Percentiles rank a stretch among this genome's conserved stretches.
phyloP scores from a whole-genome alignment of 2,113 vertebrate genomes.

The Falco punctatus region DNA sequence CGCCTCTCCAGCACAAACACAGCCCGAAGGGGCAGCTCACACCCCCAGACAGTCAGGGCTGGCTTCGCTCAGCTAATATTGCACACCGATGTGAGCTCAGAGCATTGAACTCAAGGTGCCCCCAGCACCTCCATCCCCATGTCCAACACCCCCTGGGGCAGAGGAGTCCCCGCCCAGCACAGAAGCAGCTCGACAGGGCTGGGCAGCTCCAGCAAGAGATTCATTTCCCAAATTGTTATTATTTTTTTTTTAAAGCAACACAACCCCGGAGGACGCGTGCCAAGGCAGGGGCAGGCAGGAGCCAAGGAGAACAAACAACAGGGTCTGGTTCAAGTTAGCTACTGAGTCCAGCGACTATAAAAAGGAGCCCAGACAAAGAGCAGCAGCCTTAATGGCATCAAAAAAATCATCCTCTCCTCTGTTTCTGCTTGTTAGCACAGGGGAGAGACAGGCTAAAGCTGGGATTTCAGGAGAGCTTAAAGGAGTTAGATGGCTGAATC shows the following conservation, averaged over 20 bases:
- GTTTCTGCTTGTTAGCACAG: neutral
- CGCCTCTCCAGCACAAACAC: neutral
- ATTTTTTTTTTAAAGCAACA: neutral
- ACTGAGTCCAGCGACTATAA: neutral
- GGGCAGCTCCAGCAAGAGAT: neutral
- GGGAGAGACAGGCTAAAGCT: neutral
- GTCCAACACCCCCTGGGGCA: neutral
- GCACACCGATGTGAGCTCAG: accelerated
- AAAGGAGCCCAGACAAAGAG: slow-evolving; percentile 35
- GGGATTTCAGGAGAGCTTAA: slow-evolving; percentile 18
- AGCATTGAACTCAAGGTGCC: neutral
- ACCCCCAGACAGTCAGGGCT: accelerated
- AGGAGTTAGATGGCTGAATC: neutral
- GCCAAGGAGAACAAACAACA: neutral
- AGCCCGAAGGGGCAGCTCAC: neutral
- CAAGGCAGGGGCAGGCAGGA: neutral
- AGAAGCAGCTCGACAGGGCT: accelerated
- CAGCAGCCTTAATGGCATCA: neutral
- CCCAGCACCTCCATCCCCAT: neutral
- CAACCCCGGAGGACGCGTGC: neutral
- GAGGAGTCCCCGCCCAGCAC: neutral
- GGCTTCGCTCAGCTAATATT: neutral
- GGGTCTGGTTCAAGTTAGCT: neutral
- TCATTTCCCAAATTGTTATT: neutral
- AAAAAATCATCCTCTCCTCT: neutral